phyloP scores from a whole-genome alignment of 2,888 invertebrate genomes.

The Mesodorylaimus sp. region DNA sequence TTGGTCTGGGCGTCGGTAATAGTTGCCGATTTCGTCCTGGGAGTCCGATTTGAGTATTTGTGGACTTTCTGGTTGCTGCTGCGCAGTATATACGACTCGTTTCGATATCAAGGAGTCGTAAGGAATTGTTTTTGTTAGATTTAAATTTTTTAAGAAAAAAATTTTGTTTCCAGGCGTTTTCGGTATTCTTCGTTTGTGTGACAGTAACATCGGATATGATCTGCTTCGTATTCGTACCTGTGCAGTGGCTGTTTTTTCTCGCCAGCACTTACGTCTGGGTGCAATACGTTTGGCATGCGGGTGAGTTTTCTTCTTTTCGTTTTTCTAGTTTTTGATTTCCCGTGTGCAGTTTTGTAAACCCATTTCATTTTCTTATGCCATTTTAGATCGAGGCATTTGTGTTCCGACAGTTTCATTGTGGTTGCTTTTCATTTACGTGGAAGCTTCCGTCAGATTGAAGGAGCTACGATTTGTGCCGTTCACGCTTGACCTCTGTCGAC shows the following conservation, averaged over 20 bases:
- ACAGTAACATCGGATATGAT: slow-evolving; percentile 93
- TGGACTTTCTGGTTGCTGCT: slow-evolving; percentile 96
- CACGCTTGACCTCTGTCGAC: slow-evolving; percentile 72
- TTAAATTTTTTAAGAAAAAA: too few species aligned
- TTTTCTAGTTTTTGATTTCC: slow-evolving; percentile 1
- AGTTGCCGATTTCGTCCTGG: slow-evolving; percentile 82
- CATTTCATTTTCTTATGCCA: too few species aligned
- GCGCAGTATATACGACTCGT: slow-evolving; percentile 85
- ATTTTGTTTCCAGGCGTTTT: slow-evolving; percentile 61
- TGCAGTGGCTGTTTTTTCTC: slow-evolving; percentile 89
- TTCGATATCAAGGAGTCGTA: slow-evolving; percentile 91
- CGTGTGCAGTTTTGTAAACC: too few species aligned
- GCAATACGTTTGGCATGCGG: slow-evolving; percentile 93
- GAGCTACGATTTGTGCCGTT: slow-evolving; percentile 52
- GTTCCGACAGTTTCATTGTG: slow-evolving; percentile 80
- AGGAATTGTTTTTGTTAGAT: too few species aligned
- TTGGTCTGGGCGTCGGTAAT: slow-evolving; percentile 83
- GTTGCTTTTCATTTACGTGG: slow-evolving; percentile 80
- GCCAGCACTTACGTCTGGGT: slow-evolving; percentile 98
- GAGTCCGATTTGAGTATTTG: slow-evolving; percentile 94
- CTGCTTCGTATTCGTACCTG: slow-evolving; percentile 94
- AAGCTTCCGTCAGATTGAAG: slow-evolving; percentile 66
- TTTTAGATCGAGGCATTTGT: slow-evolving; percentile 70
- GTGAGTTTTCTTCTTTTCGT: slow-evolving; percentile 40
- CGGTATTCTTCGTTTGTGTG: slow-evolving; percentile 90